Percentiles rank a stretch among this genome's conserved stretches.
phyloP scores from a whole-genome alignment of 2,113 vertebrate species.

The Tenebrosternarchus preto region DNA sequence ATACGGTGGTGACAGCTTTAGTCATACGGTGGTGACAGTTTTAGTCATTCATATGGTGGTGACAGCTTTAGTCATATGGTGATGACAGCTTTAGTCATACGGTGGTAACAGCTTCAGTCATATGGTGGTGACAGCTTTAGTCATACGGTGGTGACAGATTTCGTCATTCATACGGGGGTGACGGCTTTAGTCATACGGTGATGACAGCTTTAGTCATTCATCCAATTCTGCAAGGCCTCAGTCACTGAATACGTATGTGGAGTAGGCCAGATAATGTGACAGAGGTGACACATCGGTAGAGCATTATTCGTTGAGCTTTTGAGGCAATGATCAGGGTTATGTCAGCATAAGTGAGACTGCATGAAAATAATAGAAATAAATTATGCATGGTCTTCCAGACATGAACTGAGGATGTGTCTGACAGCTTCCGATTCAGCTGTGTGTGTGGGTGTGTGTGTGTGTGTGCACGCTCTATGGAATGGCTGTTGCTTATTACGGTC shows the following conservation, averaged over 20 bases:
- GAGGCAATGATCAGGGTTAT: neutral
- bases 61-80: too few species aligned
- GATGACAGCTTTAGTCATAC: too few species aligned
- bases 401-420: neutral
- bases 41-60: too few species aligned
- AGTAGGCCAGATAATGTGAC: neutral
- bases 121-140: neutral
- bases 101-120: too few species aligned
- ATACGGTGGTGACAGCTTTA: too few species aligned
- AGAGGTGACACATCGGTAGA: neutral
- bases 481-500: neutral
- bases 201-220: slow-evolving; percentile 4
- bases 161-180: too few species aligned
- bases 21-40: too few species aligned
- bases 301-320: neutral
- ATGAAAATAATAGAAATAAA: neutral
- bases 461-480: neutral
- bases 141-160: too few species aligned
- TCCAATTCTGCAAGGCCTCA: neutral
- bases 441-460: too few species aligned
- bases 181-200: too few species aligned
- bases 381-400: slow-evolving; percentile 22
- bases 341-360: slow-evolving; percentile 3
- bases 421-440: neutral
- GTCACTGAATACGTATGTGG: neutral